These are phyloP conservation scores for Helicoverpa zea DNA, from an alignment of 1,140 invertebrate species.

Conservation along the genomic window DNA sequence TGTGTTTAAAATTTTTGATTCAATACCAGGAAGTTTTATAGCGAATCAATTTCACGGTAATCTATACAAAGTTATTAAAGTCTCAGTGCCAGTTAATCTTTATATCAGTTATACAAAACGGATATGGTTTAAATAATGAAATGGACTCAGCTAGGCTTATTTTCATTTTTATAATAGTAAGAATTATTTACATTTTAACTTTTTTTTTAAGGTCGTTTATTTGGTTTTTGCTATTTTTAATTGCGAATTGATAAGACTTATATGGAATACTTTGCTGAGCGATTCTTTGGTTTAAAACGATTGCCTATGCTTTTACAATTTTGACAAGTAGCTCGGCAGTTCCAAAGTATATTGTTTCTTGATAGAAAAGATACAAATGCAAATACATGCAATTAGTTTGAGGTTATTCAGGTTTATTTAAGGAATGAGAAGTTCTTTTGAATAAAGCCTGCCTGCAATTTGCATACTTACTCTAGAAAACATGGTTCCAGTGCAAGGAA, in stretches of 20 bases:
- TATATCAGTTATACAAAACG: background rate
- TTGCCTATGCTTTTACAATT: no score
- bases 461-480: background rate
- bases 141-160: background rate
- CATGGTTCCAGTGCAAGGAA: constrained; percentile 26
- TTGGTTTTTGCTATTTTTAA: background rate
- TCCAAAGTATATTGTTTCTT: no score
- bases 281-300: no score
- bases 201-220: background rate
- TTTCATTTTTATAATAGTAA: constrained; percentile 9
- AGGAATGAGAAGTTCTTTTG: no score
- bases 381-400: no score
- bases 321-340: no score
- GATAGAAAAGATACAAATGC: no score
- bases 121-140: constrained; percentile 8
- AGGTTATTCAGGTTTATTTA: no score
- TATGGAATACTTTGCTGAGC: no score
- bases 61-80: background rate
- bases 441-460: no score
- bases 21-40: background rate
- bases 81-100: background rate
- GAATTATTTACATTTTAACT: constrained; percentile 3
- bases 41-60: constrained; percentile 1
- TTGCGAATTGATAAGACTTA: no score
- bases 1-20: no score